Evolutionary conservation across 2,113 vertebrate species (phyloP).

Genomic region (Corythornis madagascariensis): DNA sequence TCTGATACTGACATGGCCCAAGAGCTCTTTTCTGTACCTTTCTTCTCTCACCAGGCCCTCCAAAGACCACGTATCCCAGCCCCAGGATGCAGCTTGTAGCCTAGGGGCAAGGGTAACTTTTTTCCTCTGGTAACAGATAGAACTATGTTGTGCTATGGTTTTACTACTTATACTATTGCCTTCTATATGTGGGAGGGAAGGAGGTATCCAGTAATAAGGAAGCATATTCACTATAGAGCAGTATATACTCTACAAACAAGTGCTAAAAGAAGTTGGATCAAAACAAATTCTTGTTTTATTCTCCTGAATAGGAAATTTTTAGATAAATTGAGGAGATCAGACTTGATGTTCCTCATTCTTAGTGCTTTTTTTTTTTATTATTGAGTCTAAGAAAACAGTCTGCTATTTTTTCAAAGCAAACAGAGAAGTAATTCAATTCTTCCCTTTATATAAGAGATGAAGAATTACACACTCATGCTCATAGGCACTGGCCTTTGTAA

Average conservation of each 20-base stretch:
- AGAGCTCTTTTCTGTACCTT: neutral
- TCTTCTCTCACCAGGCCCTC: neutral
- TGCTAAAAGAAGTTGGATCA: neutral
- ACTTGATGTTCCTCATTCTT: neutral
- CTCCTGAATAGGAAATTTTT: neutral
- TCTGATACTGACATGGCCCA: neutral
- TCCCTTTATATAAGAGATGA: neutral
- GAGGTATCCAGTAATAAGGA: neutral
- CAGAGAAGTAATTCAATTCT: neutral
- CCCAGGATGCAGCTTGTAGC: neutral
- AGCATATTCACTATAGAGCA: neutral
- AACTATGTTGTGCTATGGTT: neutral
- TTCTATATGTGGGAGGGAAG: neutral
- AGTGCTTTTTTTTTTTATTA: neutral
- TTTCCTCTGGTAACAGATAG: neutral
- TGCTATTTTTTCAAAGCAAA: neutral
- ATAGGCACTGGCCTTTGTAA: neutral
- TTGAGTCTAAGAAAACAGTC: neutral
- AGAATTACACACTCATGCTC: neutral
- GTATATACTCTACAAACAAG: neutral
- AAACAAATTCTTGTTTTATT: neutral
- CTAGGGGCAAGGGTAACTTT: neutral
- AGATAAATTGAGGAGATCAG: neutral
- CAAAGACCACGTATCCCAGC: neutral
- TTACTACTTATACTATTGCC: neutral